These are phyloP conservation scores for Onthophagus sagittarius DNA, from an alignment of 2,888 invertebrate species.

Conservation along the genomic window DNA sequence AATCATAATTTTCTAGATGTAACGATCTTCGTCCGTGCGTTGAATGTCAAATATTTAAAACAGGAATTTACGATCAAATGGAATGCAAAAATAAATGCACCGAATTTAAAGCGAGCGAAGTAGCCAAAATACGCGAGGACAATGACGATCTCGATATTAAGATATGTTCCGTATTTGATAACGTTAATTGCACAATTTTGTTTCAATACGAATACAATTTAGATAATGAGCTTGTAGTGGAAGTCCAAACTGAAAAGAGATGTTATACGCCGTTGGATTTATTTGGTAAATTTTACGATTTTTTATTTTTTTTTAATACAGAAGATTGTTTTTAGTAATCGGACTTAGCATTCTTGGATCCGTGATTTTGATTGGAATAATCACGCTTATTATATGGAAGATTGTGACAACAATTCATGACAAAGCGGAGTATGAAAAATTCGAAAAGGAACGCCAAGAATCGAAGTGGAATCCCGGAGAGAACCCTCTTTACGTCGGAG, in stretches of 20 bases:
- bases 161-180: constrained; percentile 46
- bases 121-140: constrained; percentile 40
- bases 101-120: constrained; percentile 38
- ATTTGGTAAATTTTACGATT: constrained; percentile 1
- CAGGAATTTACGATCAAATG: constrained; percentile 39
- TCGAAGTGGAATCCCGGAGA: constrained; percentile 72
- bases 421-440: constrained; percentile 69
- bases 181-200: constrained; percentile 48
- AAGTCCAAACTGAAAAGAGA: constrained; percentile 48
- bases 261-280: constrained; percentile 42
- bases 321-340: constrained; percentile 51
- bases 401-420: constrained; percentile 68
- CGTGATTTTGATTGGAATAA: constrained; percentile 68
- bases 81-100: constrained; percentile 39
- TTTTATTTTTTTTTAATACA: background rate
- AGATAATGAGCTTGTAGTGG: constrained; percentile 42
- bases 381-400: constrained; percentile 73
- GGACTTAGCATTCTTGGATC: constrained; percentile 66
- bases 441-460: constrained; percentile 62
- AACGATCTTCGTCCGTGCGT: constrained; percentile 67
- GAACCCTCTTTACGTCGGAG: constrained; percentile 77
- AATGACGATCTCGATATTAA: constrained; percentile 38
- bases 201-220: constrained; percentile 49
- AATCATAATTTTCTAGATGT: constrained; percentile 47
- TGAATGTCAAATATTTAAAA: constrained; percentile 57